Evolutionary conservation across 2,113 vertebrate species (phyloP).

Genomic region (Hippopotamus amphibius): DNA sequence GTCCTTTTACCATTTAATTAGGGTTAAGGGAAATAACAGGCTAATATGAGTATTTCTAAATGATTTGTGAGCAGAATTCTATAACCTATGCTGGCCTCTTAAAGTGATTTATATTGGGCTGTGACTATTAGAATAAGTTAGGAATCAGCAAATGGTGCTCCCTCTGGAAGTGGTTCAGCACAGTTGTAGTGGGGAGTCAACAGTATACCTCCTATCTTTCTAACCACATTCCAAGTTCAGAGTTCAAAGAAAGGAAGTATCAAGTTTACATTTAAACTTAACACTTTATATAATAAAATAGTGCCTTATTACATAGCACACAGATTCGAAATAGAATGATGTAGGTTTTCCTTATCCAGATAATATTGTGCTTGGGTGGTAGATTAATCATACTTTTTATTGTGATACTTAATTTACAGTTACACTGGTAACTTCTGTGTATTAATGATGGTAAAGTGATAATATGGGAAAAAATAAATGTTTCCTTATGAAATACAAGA

Average conservation of each 20-base stretch:
- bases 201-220: conserved; percentile 32
- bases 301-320: rapidly evolving
- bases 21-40: background rate
- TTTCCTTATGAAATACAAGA: background rate
- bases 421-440: background rate
- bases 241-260: background rate
- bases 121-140: conserved; percentile 88
- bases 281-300: background rate
- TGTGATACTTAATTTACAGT: background rate
- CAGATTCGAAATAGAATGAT: background rate
- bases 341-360: background rate
- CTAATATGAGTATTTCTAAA: background rate
- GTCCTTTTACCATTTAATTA: background rate
- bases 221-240: background rate
- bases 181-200: conserved; percentile 85
- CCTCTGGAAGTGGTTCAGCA: conserved; percentile 73
- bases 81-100: background rate
- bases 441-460: background rate
- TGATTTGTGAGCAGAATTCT: background rate
- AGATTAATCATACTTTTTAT: background rate
- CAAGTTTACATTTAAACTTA: rapidly evolving
- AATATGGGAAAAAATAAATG: background rate
- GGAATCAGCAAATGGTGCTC: conserved; percentile 88
- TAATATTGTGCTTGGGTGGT: background rate
- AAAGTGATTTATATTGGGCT: conserved; percentile 76